phyloP scores from a whole-genome alignment of 2,113 vertebrate species.

The Scalopus aquaticus region DNA sequence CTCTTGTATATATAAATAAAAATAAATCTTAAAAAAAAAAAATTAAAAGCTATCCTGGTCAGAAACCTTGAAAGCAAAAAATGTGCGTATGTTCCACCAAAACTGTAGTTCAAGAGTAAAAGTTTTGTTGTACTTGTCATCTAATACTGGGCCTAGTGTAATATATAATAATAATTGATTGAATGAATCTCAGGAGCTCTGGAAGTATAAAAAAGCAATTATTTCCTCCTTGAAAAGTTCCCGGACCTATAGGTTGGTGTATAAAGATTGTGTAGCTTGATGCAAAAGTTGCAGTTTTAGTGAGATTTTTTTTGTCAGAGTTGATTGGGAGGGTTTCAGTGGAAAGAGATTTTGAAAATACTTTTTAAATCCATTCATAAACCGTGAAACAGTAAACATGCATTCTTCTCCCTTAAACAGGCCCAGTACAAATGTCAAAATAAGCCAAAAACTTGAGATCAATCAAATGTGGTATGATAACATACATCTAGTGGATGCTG shows the following conservation, averaged over 20 bases:
- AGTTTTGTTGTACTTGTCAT: not conserved
- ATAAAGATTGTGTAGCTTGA: not conserved
- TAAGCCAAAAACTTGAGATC: not conserved
- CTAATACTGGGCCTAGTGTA: not conserved
- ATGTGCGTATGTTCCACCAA: not conserved
- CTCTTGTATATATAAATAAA: too few relatives aligned
- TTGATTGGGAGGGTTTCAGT: not conserved
- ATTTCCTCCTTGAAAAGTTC: not conserved
- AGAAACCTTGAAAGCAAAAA: not conserved
- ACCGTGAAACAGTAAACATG: not conserved
- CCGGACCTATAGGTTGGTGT: not conserved
- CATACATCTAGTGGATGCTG: too few relatives aligned
- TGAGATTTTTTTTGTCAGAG: not conserved
- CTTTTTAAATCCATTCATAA: constrained; percentile 26
- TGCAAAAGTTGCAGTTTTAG: not conserved
- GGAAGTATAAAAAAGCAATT: not conserved
- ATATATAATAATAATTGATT: not conserved
- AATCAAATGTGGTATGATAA: not conserved
- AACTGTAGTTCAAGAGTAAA: not conserved
- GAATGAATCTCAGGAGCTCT: not conserved
- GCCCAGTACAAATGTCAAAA: not conserved
- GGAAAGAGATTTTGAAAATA: not conserved
- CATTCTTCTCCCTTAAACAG: not conserved
- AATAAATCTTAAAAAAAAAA: too few relatives aligned
- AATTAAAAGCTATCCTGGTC: not conserved